A percentile compares a stretch with the other conserved stretches of the same genome.
Evolutionary conservation across 1,140 invertebrate genomes (phyloP).

Genomic region (Eumeta japonica): DNA sequence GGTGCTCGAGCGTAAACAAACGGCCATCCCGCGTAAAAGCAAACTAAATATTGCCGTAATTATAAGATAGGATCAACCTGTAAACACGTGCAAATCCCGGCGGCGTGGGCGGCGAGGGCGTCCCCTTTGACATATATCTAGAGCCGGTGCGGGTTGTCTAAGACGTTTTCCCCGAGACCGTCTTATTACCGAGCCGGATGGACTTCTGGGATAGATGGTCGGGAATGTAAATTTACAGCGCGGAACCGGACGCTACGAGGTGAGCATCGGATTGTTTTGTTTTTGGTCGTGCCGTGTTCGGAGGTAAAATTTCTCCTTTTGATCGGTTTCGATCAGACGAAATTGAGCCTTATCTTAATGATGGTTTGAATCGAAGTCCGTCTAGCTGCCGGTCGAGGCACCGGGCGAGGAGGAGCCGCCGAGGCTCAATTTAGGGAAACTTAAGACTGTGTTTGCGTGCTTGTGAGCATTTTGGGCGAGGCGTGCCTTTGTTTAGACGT

Average conservation of each 20-base stretch:
- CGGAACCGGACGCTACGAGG: constrained; percentile 46
- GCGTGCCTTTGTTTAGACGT: constrained; percentile 40
- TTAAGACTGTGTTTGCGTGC: constrained; percentile 41
- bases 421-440: constrained; percentile 13
- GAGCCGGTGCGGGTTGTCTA: constrained; percentile 19
- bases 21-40: no score
- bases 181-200: constrained; percentile 53
- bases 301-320: constrained; percentile 9
- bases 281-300: constrained; percentile 37
- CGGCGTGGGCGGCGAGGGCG: constrained; percentile 12
- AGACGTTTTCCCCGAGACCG: constrained; percentile 51
- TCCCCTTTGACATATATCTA: constrained; percentile 39
- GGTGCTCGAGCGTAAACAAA: no score
- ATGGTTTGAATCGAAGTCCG: no score
- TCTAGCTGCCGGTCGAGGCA: no score
- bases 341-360: no score
- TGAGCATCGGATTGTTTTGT: constrained; percentile 53
- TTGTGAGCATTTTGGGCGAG: constrained; percentile 27
- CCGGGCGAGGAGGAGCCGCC: no score
- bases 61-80: constrained; percentile 47
- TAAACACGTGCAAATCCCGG: constrained; percentile 30
- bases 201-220: constrained; percentile 50
- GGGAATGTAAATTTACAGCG: constrained; percentile 54
- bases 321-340: no score
- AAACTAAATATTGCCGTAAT: constrained; percentile 53